Conservation (phyloP, 2,888 invertebrate species). For the Notodonta ziczac region DNA sequence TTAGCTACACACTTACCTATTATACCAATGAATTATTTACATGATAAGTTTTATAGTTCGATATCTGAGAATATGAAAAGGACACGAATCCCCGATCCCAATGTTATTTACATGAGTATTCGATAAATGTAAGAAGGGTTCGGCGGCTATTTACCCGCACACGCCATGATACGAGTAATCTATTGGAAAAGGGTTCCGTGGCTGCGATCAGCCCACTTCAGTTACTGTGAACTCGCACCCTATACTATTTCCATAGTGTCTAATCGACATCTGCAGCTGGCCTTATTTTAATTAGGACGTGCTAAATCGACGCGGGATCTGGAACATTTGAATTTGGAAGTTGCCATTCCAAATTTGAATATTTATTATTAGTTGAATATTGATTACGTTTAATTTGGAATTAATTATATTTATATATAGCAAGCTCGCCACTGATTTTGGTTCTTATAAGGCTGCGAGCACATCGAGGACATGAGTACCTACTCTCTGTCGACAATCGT, state of each 20-base stretch:
- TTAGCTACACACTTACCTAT: not conserved
- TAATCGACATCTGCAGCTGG: not conserved
- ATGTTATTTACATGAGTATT: conserved; percentile 75
- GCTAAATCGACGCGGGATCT: not conserved
- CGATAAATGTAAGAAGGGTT: conserved; percentile 68
- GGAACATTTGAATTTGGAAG: not conserved
- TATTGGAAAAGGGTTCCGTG: conserved; percentile 67
- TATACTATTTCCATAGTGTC: not conserved
- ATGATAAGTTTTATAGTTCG: conserved; percentile 38
- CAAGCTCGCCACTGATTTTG: no score
- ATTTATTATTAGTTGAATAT: no score
- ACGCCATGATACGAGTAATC: conserved; percentile 72
- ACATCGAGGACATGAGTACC: no score
- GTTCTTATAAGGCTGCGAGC: no score
- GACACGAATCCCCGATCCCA: conserved; percentile 56
- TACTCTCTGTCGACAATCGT: no score
- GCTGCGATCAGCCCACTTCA: conserved; percentile 4
- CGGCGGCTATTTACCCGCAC: conserved; percentile 59
- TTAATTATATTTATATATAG: no score
- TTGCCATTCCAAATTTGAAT: no score
- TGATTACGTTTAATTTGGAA: no score
- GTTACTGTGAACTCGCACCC: not conserved
- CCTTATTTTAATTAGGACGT: conserved; percentile 1
- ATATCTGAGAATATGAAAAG: conserved; percentile 50
- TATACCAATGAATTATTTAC: conserved; percentile 39